Base-by-base conservation (phyloP, 1,140 invertebrate species). In the Dendroctonus ponderosae region DNA sequence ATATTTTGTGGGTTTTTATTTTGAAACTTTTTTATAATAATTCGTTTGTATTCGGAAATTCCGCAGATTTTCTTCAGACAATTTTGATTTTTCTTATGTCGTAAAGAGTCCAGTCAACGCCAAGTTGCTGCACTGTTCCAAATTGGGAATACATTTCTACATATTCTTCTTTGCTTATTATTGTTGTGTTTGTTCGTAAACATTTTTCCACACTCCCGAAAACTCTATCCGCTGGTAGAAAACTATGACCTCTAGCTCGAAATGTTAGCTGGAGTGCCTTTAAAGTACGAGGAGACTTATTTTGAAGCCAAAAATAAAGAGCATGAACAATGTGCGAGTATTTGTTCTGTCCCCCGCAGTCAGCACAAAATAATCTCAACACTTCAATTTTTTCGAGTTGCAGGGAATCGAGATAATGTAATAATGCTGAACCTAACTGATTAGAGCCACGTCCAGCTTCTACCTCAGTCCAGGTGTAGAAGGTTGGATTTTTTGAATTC, bases 401-500 rank as follows among this genome's bases (percentile, higher is more conserved):
- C n/a, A n/a, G n/a, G n/a, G n/a, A n/a, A n/a, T n/a, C n/a, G n/a
- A 74, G 63, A 63, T 71, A 53, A 60, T 65, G 39, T n/a, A 73
- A 42, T 37, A 75, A 39, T 15, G 71, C 74, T 14, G 70, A 75
- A 46, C 52, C 54, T 46, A 75, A 53, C 62, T 74, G 46, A 40
- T 39, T 62, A 42, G 70, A 9, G 6, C 71, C 67, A 46, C 68
- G 43, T 44, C 65, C 62, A 56, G 72, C 71, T 49, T 58, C 44
- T 57, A 69, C 67, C 53, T 74, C 72, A 14, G 63, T 72, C 70
- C 72, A 74, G 11, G 52, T 60, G 53, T 71, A 73, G 58, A 75
- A 75, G 5, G 53, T 49, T 11, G 71, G 74, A 50, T 71, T 52
- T 62, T 48, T 66, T 11, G 73, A 53, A 11, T 62, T 54, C 51